These are phyloP conservation scores for Notamacropus eugenii DNA, from an alignment of 2,797 vertebrate genomes.

Conservation along the genomic window DNA sequence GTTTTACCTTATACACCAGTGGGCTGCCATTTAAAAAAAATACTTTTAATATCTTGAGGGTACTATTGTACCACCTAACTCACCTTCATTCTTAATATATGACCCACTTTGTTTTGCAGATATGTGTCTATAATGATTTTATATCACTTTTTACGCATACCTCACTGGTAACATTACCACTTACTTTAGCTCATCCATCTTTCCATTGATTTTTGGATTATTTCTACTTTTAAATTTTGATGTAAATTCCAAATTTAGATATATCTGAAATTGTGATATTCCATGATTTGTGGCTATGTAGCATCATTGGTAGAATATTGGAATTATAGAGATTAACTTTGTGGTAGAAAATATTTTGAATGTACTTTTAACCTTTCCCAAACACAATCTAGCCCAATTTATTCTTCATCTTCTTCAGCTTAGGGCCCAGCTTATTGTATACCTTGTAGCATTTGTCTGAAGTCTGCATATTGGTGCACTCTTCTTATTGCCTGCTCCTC, in stretches of 20 bases:
- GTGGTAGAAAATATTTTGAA: not conserved
- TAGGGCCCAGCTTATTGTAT: not conserved
- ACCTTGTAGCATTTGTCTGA: not conserved
- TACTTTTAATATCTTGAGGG: not conserved
- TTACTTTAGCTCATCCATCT: not conserved
- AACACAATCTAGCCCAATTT: not conserved
- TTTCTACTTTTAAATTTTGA: not conserved
- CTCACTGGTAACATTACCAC: not conserved
- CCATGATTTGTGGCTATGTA: not conserved
- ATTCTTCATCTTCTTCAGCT: not conserved
- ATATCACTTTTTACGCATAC: not conserved
- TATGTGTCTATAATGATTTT: not conserved
- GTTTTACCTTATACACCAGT: not conserved
- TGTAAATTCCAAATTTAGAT: not conserved
- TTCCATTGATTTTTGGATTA: not conserved
- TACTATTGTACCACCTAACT: not conserved
- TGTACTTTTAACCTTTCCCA: not conserved
- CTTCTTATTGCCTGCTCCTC: not conserved
- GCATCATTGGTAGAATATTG: not conserved
- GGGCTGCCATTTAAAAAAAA: not conserved
- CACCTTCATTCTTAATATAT: not conserved
- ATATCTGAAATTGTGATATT: not conserved
- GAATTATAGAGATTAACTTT: not conserved
- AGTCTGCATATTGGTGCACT: not conserved
- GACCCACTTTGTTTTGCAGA: not conserved